phyloP scores from a whole-genome alignment of 2,888 invertebrate species.

The Drosophila nigricruria region DNA sequence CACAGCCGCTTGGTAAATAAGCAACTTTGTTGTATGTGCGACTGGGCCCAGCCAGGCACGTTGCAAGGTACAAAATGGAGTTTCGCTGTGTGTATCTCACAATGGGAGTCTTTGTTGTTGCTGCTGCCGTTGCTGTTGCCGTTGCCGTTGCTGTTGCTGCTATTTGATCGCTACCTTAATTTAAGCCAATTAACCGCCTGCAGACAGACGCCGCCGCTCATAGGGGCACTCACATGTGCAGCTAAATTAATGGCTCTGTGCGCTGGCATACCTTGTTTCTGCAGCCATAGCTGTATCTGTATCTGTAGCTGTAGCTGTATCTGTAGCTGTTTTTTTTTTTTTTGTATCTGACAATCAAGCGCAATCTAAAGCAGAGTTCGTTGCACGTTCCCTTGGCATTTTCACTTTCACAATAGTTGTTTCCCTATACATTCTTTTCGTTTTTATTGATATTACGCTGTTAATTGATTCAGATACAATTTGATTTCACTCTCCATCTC shows the following conservation, averaged over 20 bases:
- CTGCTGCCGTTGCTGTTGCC: too few species aligned
- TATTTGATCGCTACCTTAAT: conserved; percentile 84
- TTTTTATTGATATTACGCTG: conserved; percentile 60
- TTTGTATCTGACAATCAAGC: conserved; percentile 53
- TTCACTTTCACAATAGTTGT: conserved; percentile 62
- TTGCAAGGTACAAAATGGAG: conserved; percentile 80
- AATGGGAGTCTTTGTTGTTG: conserved; percentile 67
- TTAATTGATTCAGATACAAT: conserved; percentile 68
- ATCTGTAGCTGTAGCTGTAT: conserved; percentile 18
- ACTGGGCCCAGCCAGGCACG: conserved; percentile 44
- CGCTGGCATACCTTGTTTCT: conserved; percentile 35
- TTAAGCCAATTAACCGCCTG: conserved; percentile 85
- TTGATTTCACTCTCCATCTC: conserved; percentile 37
- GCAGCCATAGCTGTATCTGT: conserved; percentile 2
- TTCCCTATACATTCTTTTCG: conserved; percentile 8
- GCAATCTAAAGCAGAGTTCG: conserved; percentile 54
- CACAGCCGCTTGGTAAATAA: conserved; percentile 64
- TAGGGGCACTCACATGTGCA: conserved; percentile 48
- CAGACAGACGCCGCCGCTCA: conserved; percentile 57
- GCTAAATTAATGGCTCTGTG: conserved; percentile 46
- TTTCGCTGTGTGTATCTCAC: conserved; percentile 50
- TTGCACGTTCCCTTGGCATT: conserved; percentile 61
- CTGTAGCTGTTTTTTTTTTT: neutral
- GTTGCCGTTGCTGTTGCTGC: conserved; percentile 47
- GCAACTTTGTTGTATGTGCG: conserved; percentile 69